Conservation (phyloP, 2,113 vertebrate species). For the Otis tarda region DNA sequence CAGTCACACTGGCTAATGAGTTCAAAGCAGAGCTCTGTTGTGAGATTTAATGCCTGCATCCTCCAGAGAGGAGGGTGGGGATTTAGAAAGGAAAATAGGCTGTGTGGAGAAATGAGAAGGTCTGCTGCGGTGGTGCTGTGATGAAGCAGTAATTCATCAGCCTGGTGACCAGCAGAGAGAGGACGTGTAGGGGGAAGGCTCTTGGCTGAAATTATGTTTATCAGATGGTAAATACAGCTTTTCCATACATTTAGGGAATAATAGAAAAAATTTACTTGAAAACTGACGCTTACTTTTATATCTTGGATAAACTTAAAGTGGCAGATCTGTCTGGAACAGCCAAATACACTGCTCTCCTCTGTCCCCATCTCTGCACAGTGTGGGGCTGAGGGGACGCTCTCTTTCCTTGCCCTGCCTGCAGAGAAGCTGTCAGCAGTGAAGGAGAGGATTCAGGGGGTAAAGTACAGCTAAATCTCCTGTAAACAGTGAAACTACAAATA, state of each 20-base stretch:
- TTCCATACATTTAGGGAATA: background rate
- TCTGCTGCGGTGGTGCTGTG: background rate
- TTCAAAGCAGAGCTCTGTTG: background rate
- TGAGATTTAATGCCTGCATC: background rate
- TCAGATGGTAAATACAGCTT: background rate
- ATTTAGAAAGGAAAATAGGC: background rate
- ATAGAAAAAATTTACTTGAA: background rate
- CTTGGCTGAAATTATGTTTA: background rate
- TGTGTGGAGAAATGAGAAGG: background rate
- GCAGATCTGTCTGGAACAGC: background rate
- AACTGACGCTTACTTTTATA: background rate
- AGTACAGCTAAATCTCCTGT: background rate
- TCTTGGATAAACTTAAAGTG: background rate
- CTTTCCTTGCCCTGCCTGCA: background rate
- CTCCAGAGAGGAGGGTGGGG: background rate
- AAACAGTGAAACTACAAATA: background rate
- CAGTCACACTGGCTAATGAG: background rate
- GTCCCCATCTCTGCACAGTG: background rate
- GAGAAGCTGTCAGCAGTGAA: background rate
- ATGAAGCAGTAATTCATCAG: background rate
- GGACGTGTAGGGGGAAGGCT: background rate
- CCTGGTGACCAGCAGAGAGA: background rate
- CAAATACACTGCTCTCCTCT: background rate
- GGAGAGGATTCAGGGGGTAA: background rate
- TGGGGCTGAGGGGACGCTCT: background rate